Conservation (phyloP, 2,888 invertebrate species). For the Ceramica pisi region DNA sequence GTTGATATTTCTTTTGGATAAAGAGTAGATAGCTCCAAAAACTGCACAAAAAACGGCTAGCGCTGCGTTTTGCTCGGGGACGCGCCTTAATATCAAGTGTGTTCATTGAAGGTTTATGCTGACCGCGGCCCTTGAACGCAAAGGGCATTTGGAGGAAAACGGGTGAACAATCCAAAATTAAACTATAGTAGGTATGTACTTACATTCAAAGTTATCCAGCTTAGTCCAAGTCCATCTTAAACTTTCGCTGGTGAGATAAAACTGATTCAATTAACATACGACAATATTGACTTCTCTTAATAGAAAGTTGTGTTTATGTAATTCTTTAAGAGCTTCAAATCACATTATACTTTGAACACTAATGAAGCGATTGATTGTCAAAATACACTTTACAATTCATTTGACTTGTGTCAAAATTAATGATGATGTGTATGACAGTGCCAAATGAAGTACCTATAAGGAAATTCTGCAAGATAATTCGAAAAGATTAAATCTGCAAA, state of each 20-base stretch:
- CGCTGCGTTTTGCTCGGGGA: no score
- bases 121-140: no score
- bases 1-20: no score
- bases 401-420: slow-evolving; percentile 13
- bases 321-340: slow-evolving; percentile 22
- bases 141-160: no score
- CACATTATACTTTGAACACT: slow-evolving; percentile 24
- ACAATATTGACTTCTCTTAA: slow-evolving; percentile 16
- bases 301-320: slow-evolving; percentile 51
- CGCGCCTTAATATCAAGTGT: no score
- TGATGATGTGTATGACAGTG: not conserved
- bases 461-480: not conserved
- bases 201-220: no score
- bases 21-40: no score
- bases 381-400: slow-evolving; percentile 46
- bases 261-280: slow-evolving; percentile 34
- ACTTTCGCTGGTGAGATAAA: not conserved
- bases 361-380: slow-evolving; percentile 40
- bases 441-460: not conserved
- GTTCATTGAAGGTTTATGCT: no score
- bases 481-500: not conserved
- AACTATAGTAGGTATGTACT: no score
- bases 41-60: no score
- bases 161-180: no score
- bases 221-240: no score